Base-by-base conservation (phyloP, 2,113 vertebrate species). In the Emydocephalus ijimae region DNA sequence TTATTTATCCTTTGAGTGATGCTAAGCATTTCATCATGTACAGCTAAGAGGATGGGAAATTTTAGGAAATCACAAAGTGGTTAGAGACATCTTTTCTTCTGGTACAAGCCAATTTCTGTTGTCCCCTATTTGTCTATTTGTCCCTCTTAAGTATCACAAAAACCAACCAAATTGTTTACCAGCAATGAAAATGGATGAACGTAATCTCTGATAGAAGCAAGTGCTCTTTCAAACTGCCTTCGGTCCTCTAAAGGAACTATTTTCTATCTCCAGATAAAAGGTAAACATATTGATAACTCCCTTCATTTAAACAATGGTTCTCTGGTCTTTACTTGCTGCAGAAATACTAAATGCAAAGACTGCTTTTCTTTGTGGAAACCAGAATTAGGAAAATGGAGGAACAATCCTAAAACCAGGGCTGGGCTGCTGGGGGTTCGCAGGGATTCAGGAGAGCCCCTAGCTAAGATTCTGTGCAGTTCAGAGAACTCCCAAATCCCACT, bases 1-100 rank as follows among this genome's bases (percentile, higher is more conserved):
- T 92, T 26, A 55, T 55, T 88, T n/a, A 55, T 90, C 69, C 92
- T 94, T 93, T 56, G 57, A 89, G 81, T 45, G 92, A n/a, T 23
- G 21, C 20, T 21, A 81, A 90, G 18, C n/a, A 89, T 89, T 91
- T 85, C 45, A 23, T 21, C 0, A 0, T 45, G 43, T 54, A 57
- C 20, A 14, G 23, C 21, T 26, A n/a, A 48, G 52, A 34, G 10
- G 52, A 57, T 39, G 55, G n/a, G 11, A 29, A 23, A 48, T 54
- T 61, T 89, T 86, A 92, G 52, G 74, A 61, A 85, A 89, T 39
- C 4, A 14, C 34, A 59, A 91, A 90, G 29, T 4, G 29, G 26
- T 29, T 6, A n/a, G 39, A 90, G 74, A 45, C 54, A 55, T 50
- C 6, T 29, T 43, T 34, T 85, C 39, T n/a, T 14, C 4, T 24